Evolutionary conservation across 2,888 invertebrate genomes (phyloP).

Genomic region (Arge pagana): DNA sequence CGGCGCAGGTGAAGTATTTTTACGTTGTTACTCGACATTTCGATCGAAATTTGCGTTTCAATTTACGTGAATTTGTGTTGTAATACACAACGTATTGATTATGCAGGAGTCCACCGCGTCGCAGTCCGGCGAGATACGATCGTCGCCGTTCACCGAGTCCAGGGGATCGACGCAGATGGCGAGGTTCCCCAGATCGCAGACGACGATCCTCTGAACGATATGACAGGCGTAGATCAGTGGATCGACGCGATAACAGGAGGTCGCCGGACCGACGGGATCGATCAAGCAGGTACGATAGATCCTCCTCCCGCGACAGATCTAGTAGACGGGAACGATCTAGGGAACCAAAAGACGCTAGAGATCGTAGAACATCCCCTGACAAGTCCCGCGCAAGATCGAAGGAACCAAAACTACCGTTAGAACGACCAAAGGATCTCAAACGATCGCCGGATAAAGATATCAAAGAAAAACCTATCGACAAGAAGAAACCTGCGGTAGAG

Average conservation of each 20-base stretch:
- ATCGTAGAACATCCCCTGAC: slow-evolving; percentile 48
- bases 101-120: slow-evolving; percentile 50
- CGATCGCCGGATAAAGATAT: slow-evolving; percentile 45
- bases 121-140: slow-evolving; percentile 50
- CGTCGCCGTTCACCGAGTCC: slow-evolving; percentile 54
- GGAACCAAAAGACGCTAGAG: slow-evolving; percentile 53
- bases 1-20: slow-evolving; percentile 49
- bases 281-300: slow-evolving; percentile 52
- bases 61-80: no score
- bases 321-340: slow-evolving; percentile 51
- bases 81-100: no score
- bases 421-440: slow-evolving; percentile 53
- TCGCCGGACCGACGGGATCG: slow-evolving; percentile 50
- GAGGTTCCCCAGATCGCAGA: slow-evolving; percentile 51
- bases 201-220: slow-evolving; percentile 52
- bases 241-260: slow-evolving; percentile 47
- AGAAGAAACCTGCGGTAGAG: slow-evolving; percentile 42
- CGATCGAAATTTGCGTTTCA: no score
- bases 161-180: slow-evolving; percentile 44
- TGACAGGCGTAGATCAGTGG: slow-evolving; percentile 49
- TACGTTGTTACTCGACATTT: slow-evolving; percentile 2
- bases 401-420: slow-evolving; percentile 53
- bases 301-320: slow-evolving; percentile 54
- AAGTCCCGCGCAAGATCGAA: slow-evolving; percentile 48
- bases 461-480: slow-evolving; percentile 50